Conservation (phyloP, 2,888 invertebrate genomes). For the Axea sp. region DNA sequence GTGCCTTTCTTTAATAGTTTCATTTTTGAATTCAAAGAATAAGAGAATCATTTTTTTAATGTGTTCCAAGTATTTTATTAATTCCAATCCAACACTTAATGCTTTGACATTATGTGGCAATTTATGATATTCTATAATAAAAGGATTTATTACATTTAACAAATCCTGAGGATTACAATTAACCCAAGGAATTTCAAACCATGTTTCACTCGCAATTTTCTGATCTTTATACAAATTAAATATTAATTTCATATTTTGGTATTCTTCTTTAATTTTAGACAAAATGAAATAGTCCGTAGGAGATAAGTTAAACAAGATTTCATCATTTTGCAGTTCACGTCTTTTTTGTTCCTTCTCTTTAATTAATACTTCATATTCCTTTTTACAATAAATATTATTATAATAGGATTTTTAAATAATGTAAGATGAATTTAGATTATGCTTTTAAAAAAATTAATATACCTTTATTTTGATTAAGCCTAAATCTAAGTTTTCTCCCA, state of each 20-base stretch:
- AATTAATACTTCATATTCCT: constrained; percentile 85
- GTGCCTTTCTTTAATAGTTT: constrained; percentile 93
- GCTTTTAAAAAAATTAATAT: constrained; percentile 10
- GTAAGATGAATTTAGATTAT: neutral
- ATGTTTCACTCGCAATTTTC: constrained; percentile 87
- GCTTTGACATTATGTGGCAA: constrained; percentile 84
- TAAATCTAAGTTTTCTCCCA: constrained; percentile 87
- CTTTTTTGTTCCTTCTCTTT: constrained; percentile 85
- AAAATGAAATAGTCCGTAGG: constrained; percentile 91
- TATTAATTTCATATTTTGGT: constrained; percentile 84
- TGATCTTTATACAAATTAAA: constrained; percentile 90
- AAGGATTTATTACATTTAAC: constrained; percentile 91
- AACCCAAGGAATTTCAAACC: constrained; percentile 93
- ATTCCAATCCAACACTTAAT: constrained; percentile 82
- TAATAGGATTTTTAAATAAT: no score
- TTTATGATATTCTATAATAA: constrained; percentile 88
- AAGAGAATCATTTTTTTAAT: constrained; percentile 93
- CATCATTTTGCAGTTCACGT: constrained; percentile 85
- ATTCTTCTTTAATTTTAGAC: constrained; percentile 83
- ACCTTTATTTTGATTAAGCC: constrained; percentile 87
- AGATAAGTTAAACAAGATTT: constrained; percentile 92
- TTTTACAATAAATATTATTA: no score
- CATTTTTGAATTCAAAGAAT: constrained; percentile 94
- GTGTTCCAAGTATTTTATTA: constrained; percentile 92
- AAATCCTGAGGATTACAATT: constrained; percentile 91